Base-by-base conservation (phyloP, 2,113 vertebrate species). In the Scatophagus argus region DNA sequence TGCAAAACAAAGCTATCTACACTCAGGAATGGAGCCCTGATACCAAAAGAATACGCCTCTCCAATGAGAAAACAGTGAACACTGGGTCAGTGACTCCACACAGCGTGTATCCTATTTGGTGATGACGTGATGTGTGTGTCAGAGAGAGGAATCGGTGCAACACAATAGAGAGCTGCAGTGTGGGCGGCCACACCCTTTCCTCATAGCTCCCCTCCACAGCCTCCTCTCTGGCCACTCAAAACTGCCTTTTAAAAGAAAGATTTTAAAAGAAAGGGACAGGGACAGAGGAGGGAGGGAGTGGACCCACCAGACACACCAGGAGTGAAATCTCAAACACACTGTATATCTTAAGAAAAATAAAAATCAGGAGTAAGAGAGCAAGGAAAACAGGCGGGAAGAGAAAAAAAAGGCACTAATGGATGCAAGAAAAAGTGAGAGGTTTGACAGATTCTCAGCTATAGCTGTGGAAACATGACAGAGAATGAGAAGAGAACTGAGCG, bases 131-230 rank as follows among this genome's bases (percentile, higher is more conserved):
- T 41, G 74, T 79, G 78, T 81, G 77, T 74, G 43, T 85, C 61
- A 63, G 41, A 75, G 61, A 77, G 43, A 59, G 79, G 73, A 84
- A 81, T 80, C 78, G 67, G 67, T 23, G n/a, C 72, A 84, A 86
- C 75, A 93, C 90, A 93, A 92, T 91, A 9, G 84, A 86, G 83
- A 66, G 79, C 80, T 67, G 78, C 85, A 77, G 79, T 66, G 88
- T 90, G 81, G 91, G 88, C 63, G 85, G 88, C 81, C 93, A 89
- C 93, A 88, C 93, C 93, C 88, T 90, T 91, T 81, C 90, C 91
- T 90, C 74, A 49, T 0, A 34, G 71, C 62, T 69, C 74, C 61
- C 66, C 73, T 65, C 75, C 51, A 73, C 12, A 65, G 84, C 74
- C 77, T 81, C 73, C 55, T 61, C 76, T 52, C 27, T 17, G 7